Base-by-base conservation (phyloP, 2,113 vertebrate genomes). In the Dasyprocta punctata region DNA sequence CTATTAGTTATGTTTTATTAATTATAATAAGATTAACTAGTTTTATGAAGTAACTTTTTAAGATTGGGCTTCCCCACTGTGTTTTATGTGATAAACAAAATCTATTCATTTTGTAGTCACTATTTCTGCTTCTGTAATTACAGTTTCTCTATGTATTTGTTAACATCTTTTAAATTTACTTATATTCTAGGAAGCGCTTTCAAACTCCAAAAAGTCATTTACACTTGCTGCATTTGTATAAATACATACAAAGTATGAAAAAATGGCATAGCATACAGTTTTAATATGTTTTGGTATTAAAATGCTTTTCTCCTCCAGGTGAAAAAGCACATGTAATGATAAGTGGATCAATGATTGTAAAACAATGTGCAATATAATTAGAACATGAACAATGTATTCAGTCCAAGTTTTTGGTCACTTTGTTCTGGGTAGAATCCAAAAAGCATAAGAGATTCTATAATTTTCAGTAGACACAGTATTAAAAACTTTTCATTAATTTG, bases 1-100 rank as follows among this genome's bases (percentile, higher is more conserved):
- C 20, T 92, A 97, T 97, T 96, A 98, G 95, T 97, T 98, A 88
- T 65, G 28, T 86, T 96, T 90, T 58, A 95, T 95, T 98, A 97
- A 97, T 97, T 97, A 89, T 90, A 90, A 10, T 77, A 91, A 67
- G 84, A 4, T 92, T 44, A 97, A 92, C 75, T 95, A 85, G 47
- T 77, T 98, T 96, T 89, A 88, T 85, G 82, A 73, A 67, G 65
- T 96, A 97, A 96, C 5, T 78, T 80, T 96, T 92, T 17, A 30
- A 95, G 97, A 75, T 13, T 1, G 82, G 19, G 0, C 30, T 97
- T 97, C 92, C 24, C 19, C 28, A 49, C 78, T 96, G 69, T 73
- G 16, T 75, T 97, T 98, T 96, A 89, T 58, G 2, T 84, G 38
- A 87, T 54, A 96, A 96, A 96, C 11, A 89, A 52, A 92, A 90